phyloP scores from a whole-genome alignment of 2,888 invertebrate species.

The Rhynchonema sp. region DNA sequence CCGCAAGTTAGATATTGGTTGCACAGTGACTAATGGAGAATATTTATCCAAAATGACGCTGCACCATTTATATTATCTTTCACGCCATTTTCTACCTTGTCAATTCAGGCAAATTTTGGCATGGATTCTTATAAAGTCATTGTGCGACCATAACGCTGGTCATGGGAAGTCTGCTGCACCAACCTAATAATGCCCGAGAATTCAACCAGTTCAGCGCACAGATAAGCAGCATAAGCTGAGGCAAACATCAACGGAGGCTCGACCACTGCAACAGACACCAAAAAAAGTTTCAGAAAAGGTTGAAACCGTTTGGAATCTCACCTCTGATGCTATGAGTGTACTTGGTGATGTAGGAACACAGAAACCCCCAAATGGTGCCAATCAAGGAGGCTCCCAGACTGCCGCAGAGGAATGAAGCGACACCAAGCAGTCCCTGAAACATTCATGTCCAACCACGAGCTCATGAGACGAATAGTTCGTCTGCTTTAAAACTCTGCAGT shows the following conservation, averaged over 20 bases:
- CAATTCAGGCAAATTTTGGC: no score
- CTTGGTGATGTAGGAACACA: slow-evolving; percentile 33
- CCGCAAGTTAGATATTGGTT: no score
- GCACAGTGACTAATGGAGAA: no score
- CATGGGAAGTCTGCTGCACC: no score
- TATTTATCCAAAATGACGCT: no score
- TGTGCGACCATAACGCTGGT: no score
- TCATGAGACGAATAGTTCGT: no score
- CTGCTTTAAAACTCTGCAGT: no score
- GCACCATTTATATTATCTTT: no score
- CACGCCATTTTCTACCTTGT: no score
- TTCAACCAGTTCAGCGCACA: slow-evolving; percentile 38
- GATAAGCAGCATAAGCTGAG: slow-evolving; percentile 38
- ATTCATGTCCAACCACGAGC: neutral
- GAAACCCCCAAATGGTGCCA: slow-evolving; percentile 34
- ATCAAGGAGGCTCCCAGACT: slow-evolving; percentile 35
- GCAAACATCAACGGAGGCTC: slow-evolving; percentile 38
- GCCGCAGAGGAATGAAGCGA: slow-evolving; percentile 37
- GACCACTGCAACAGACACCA: slow-evolving; percentile 30
- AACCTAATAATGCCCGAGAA: slow-evolving; percentile 40
- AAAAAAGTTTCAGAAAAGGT: neutral
- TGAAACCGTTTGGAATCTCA: slow-evolving; percentile 4
- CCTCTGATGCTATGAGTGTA: slow-evolving; percentile 25
- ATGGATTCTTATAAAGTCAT: no score
- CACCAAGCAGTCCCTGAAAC: slow-evolving; percentile 31